These are phyloP conservation scores for Parasteatoda lunata DNA, from an alignment of 2,888 invertebrate species.

Conservation along the genomic window DNA sequence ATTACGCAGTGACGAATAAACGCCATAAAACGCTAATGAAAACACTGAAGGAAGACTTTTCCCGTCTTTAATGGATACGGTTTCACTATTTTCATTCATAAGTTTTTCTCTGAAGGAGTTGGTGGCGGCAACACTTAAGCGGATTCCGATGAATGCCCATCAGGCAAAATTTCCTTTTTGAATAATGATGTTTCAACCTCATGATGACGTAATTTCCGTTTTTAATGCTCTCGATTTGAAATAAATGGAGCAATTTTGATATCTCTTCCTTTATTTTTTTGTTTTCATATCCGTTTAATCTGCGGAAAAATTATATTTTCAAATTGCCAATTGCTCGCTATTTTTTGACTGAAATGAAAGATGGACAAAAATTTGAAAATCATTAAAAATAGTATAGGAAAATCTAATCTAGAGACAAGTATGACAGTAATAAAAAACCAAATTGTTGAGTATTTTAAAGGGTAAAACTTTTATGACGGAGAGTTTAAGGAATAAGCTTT, in stretches of 20 bases:
- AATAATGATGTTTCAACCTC: background rate
- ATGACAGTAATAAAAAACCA: too few species aligned
- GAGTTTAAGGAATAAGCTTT: too few species aligned
- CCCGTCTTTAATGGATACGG: background rate
- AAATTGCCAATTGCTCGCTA: too few species aligned
- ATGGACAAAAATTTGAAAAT: too few species aligned
- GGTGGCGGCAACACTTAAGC: background rate
- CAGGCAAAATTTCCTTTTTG: conserved; percentile 5
- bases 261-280: background rate
- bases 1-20: background rate
- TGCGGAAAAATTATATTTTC: too few species aligned
- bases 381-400: too few species aligned
- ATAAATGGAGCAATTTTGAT: background rate
- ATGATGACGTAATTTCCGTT: conserved; percentile 1
- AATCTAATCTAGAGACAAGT: too few species aligned
- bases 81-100: conserved; percentile 3
- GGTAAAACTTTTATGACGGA: too few species aligned
- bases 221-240: background rate
- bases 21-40: background rate
- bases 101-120: background rate
- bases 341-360: too few species aligned
- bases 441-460: too few species aligned
- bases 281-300: too few species aligned
- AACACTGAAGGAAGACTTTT: background rate
- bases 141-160: background rate